phyloP scores from a whole-genome alignment of 2,797 vertebrate species.

The Gymnothorax javanicus region DNA sequence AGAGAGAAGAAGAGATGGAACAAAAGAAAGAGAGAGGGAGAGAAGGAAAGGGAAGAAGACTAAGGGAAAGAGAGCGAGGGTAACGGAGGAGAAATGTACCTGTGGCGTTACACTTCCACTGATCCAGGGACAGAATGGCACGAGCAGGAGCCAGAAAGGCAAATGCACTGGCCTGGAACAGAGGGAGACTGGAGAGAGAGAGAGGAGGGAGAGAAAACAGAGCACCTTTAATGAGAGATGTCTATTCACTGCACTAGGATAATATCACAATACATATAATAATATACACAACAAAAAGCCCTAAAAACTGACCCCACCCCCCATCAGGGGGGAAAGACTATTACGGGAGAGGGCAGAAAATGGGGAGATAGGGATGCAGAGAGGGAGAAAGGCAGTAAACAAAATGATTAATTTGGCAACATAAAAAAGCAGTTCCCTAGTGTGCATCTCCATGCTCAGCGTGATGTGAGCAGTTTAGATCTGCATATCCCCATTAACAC shows the following conservation, averaged over 20 bases:
- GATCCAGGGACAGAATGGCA: conserved; percentile 96
- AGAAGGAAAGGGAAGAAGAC: too few relatives aligned
- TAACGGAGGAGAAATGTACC: conserved; percentile 66
- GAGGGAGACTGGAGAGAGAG: conserved; percentile 82
- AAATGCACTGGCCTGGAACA: conserved; percentile 98
- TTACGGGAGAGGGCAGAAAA: not conserved
- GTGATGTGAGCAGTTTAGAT: not conserved
- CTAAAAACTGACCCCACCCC: too few relatives aligned
- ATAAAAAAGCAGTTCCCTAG: not conserved
- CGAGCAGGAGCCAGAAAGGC: conserved; percentile 94
- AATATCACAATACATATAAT: too few relatives aligned
- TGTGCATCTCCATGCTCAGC: not conserved
- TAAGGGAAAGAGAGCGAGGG: too few relatives aligned
- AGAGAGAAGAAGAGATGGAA: too few relatives aligned
- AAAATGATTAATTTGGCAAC: not conserved
- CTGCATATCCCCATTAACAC: not conserved
- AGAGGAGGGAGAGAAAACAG: conserved; percentile 2
- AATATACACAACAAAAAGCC: too few relatives aligned
- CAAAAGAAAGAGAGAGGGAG: too few relatives aligned
- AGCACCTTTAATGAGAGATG: not conserved
- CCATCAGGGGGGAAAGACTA: too few relatives aligned
- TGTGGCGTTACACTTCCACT: conserved; percentile 96
- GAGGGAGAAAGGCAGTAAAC: not conserved
- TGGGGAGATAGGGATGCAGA: not conserved
- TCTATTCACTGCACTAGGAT: not conserved